Evolutionary conservation across 1,140 invertebrate genomes (phyloP).

Genomic region (Ctenoplectra terminalis): DNA sequence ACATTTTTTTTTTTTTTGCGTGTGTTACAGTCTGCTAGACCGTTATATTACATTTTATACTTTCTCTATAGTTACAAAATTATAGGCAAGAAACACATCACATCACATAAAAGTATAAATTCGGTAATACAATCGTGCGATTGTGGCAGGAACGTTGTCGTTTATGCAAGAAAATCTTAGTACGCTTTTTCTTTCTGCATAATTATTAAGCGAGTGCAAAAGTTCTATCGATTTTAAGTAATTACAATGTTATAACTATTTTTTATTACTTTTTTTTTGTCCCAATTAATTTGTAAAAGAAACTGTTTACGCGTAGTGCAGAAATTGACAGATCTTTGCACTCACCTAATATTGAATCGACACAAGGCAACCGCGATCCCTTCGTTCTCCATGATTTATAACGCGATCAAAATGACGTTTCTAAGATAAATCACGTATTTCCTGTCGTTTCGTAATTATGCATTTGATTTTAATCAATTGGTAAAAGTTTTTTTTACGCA

Average conservation of each 20-base stretch:
- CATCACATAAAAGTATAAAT: slow-evolving; percentile 19
- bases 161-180: neutral
- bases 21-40: neutral
- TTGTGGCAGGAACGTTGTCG: slow-evolving; percentile 55
- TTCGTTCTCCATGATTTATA: neutral
- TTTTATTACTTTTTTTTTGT: no score
- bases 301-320: no score
- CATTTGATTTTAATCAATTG: slow-evolving; percentile 31
- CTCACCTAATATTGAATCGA: no score
- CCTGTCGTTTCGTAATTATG: slow-evolving; percentile 31
- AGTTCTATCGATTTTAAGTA: no score
- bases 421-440: neutral
- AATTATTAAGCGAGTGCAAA: no score
- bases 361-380: neutral
- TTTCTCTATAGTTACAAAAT: slow-evolving; percentile 17
- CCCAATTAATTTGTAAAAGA: no score
- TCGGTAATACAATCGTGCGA: slow-evolving; percentile 15
- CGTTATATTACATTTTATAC: slow-evolving; percentile 9
- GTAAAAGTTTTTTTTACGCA: slow-evolving; percentile 14
- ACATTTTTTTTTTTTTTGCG: neutral
- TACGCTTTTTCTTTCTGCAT: no score
- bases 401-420: neutral
- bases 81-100: slow-evolving; percentile 33
- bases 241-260: no score
- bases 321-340: no score